phyloP scores from a whole-genome alignment of 2,888 invertebrate genomes.

The Sesia apiformis region DNA sequence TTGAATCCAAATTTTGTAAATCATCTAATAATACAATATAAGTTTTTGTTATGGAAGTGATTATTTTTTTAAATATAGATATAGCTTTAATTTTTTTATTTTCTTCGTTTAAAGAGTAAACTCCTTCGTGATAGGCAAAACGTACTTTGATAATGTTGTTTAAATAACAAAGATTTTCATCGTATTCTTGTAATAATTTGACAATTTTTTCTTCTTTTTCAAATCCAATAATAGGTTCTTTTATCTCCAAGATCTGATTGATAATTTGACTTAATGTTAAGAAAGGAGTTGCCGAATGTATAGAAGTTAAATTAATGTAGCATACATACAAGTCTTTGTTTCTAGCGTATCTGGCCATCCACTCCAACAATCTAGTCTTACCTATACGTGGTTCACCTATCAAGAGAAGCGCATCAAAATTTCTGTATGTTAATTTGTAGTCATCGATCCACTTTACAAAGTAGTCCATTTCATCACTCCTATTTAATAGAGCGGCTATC shows the following conservation, averaged over 20 bases:
- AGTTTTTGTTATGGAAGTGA: slow-evolving; percentile 34
- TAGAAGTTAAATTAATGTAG: slow-evolving; percentile 42
- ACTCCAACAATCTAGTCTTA: slow-evolving; percentile 72
- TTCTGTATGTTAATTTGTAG: slow-evolving; percentile 25
- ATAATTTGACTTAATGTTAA: slow-evolving; percentile 58
- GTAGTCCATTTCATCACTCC: slow-evolving; percentile 60
- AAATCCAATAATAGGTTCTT: slow-evolving; percentile 48
- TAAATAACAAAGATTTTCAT: slow-evolving; percentile 68
- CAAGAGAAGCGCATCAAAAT: slow-evolving; percentile 70
- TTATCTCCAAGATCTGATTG: slow-evolving; percentile 46
- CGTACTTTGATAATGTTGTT: slow-evolving; percentile 68
- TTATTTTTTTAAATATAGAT: slow-evolving; percentile 44
- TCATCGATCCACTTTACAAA: slow-evolving; percentile 48
- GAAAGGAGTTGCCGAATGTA: slow-evolving; percentile 55
- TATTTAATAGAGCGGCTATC: slow-evolving; percentile 61
- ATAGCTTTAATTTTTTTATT: slow-evolving; percentile 48
- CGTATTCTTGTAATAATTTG: slow-evolving; percentile 34
- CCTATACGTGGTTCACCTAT: slow-evolving; percentile 73
- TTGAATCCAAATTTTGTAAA: slow-evolving; percentile 60
- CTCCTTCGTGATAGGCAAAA: slow-evolving; percentile 61
- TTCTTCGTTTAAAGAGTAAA: slow-evolving; percentile 40
- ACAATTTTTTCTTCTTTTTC: slow-evolving; percentile 56
- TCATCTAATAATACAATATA: slow-evolving; percentile 63
- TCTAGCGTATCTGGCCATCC: slow-evolving; percentile 49
- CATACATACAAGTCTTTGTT: slow-evolving; percentile 33